A percentile compares a stretch with the other conserved stretches of the same genome.
phyloP scores from a whole-genome alignment of 2,797 vertebrate genomes.

The Pseudochaenichthys georgianus region DNA sequence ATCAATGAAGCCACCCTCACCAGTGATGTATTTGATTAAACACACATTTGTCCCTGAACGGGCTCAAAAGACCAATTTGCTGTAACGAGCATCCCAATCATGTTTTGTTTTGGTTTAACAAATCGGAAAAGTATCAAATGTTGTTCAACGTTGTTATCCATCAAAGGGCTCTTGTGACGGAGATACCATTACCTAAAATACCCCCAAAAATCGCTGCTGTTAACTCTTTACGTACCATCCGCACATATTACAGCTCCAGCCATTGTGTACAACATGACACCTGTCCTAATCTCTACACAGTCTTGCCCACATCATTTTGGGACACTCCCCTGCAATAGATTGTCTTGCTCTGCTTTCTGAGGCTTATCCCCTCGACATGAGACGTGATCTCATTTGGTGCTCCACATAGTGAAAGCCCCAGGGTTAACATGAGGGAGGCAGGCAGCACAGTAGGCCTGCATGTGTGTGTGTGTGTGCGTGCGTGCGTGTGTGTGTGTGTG shows the following conservation, averaged over 20 bases:
- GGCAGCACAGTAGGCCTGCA: constrained; percentile 43
- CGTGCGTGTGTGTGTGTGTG: neutral
- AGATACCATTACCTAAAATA: neutral
- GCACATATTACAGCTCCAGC: neutral
- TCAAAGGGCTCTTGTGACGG: neutral
- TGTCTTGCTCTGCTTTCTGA: constrained; percentile 45
- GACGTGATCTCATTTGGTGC: constrained; percentile 85
- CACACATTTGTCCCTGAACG: neutral
- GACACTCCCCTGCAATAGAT: constrained; percentile 40
- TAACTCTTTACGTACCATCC: neutral
- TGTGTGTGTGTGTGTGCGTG: constrained; percentile 34
- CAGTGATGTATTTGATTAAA: neutral
- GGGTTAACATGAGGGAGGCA: constrained; percentile 63
- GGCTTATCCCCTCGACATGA: constrained; percentile 74
- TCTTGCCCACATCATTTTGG: neutral
- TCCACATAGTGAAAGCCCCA: constrained; percentile 81
- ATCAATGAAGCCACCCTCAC: neutral
- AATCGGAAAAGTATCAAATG: neutral
- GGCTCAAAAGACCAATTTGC: neutral
- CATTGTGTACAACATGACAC: constrained; percentile 1
- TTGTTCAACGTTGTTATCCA: neutral
- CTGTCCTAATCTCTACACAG: constrained; percentile 2
- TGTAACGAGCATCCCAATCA: neutral
- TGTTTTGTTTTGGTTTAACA: neutral
- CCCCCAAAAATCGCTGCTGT: neutral